These are phyloP conservation scores for Bradypus variegatus DNA, from an alignment of 2,797 vertebrate genomes.

Conservation along the genomic window DNA sequence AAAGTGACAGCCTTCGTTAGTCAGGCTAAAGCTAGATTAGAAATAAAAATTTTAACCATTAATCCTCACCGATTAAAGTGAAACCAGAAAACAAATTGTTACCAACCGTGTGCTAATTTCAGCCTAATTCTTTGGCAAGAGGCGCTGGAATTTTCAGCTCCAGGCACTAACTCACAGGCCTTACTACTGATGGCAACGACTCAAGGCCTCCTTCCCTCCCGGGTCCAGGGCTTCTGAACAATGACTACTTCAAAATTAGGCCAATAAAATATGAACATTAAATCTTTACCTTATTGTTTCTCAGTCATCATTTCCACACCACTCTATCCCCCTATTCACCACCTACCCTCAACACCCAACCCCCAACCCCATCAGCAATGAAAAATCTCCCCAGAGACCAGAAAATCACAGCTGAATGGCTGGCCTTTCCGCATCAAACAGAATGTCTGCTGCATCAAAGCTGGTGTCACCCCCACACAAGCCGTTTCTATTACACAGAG, in stretches of 20 bases:
- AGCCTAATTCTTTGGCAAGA: conserved; percentile 63
- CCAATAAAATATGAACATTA: conserved; percentile 53
- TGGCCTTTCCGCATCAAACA: conserved; percentile 32
- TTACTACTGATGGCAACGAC: conserved; percentile 51
- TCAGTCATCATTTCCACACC: conserved; percentile 36
- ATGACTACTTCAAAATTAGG: conserved; percentile 57
- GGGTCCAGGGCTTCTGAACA: conserved; percentile 62
- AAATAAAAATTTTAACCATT: conserved; percentile 65
- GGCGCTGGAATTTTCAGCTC: conserved; percentile 24
- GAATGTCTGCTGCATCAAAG: conserved; percentile 44
- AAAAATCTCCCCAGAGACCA: conserved; percentile 8
- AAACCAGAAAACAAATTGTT: conserved; percentile 69
- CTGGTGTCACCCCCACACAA: conserved; percentile 50
- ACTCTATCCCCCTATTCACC: not conserved
- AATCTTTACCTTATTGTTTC: conserved; percentile 41
- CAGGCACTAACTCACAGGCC: conserved; percentile 48
- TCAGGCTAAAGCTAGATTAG: conserved; percentile 60
- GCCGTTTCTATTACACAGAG: conserved; percentile 34
- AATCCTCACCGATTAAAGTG: conserved; percentile 71
- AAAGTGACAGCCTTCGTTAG: conserved; percentile 67
- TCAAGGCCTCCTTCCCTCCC: conserved; percentile 56
- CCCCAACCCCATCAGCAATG: not conserved
- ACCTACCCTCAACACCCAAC: not conserved
- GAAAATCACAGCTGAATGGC: conserved; percentile 51
- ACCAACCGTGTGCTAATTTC: conserved; percentile 69